These are phyloP conservation scores for Autographa pulchrina DNA, from an alignment of 2,888 invertebrate species.

Conservation along the genomic window DNA sequence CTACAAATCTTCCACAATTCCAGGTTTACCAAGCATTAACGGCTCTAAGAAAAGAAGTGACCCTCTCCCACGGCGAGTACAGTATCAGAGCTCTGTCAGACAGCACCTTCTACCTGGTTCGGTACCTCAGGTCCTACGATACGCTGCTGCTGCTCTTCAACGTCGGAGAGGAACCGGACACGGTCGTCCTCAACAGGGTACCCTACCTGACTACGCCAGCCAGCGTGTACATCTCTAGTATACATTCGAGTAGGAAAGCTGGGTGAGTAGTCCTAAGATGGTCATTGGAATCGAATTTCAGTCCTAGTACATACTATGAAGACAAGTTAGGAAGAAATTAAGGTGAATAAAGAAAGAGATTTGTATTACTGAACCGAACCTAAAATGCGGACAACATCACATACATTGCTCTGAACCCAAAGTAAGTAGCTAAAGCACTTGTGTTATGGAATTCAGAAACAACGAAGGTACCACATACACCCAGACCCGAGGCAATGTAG, in stretches of 20 bases:
- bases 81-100: constrained; percentile 78
- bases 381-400: too few relatives aligned
- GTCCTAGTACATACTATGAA: too few relatives aligned
- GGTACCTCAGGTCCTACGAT: constrained; percentile 70
- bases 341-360: too few relatives aligned
- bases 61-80: constrained; percentile 81
- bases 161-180: constrained; percentile 78
- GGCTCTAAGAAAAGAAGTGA: constrained; percentile 80
- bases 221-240: constrained; percentile 73
- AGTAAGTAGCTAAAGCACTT: too few relatives aligned
- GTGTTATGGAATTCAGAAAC: too few relatives aligned
- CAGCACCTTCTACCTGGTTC: constrained; percentile 75
- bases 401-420: too few relatives aligned
- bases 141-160: constrained; percentile 87
- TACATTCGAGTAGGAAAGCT: constrained; percentile 69
- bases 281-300: too few relatives aligned
- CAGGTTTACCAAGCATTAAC: constrained; percentile 89
- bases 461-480: too few relatives aligned
- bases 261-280: constrained; percentile 67
- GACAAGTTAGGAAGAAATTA: too few relatives aligned
- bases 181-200: constrained; percentile 75
- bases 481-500: too few relatives aligned
- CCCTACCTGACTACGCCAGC: constrained; percentile 66
- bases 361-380: too few relatives aligned
- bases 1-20: constrained; percentile 26